Base-by-base conservation (phyloP, 37 sponge, comb jelly and placozoan species). In the Hormiphora californensis region DNA sequence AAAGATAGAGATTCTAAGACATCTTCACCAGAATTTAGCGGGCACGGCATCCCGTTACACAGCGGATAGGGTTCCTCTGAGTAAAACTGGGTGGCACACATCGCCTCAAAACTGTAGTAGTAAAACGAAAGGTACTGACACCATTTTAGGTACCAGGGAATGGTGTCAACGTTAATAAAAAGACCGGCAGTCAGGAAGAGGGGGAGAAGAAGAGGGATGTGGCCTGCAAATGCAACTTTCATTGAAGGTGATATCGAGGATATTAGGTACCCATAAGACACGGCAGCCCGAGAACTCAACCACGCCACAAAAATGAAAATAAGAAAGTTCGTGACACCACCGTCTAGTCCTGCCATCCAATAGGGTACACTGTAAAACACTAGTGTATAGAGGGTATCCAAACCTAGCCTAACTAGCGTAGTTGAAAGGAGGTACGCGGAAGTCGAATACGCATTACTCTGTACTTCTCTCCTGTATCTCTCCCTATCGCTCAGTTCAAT, bases 81-180 rank as follows among this genome's bases (percentile, higher is more conserved):
- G 37, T 36, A 28, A 33, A 65, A 65, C 67, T 65, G 67, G 17
- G 31, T 65, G 8, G 37, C 12, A 33, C 67, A 65, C 67, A 65
- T 65, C 67, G 35, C 35, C 67, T 65, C 67, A 17, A 65, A 65
- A 38, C 38, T 36, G 67, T 65, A 65, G 67, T 33, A 65, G 67
- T 65, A 65, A 38, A 65, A 65, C 11, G 67, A 65, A 36, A 65
- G 5, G 38, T 39, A 65, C 67, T 65, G 67, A 65, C 67, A 65
- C 67, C 67, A 65, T 39, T 36, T 39, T 17, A 65, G 28, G 67
- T 65, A 65, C 67, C 67, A 65, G 67, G 67, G 67, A 1, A 65
- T 39, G 15, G 67, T 33, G 33, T 7, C 67, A 11, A 38, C 67
- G 67, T 65, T 65, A 11, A 65, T 65, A 65, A 65, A 65, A 19